These are phyloP conservation scores for Anthopleura xanthogrammica DNA, from an alignment of 92 coral and sea anemone species.

Conservation along the genomic window DNA sequence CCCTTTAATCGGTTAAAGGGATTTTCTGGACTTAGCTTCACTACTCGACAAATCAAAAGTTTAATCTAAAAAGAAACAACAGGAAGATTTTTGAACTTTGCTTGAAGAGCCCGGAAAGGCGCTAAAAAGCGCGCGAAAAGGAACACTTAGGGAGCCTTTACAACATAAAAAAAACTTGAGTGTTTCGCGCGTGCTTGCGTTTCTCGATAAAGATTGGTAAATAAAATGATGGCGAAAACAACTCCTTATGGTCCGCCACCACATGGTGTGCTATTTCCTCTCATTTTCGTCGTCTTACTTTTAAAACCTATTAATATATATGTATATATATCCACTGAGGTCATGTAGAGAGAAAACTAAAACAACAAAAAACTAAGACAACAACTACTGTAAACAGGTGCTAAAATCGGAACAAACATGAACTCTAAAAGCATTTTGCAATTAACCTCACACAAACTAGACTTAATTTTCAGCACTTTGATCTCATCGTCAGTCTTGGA, in stretches of 20 bases:
- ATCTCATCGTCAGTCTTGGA: not conserved
- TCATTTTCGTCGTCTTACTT: not conserved
- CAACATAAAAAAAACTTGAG: not conserved
- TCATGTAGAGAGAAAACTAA: not conserved
- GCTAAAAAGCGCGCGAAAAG: not conserved
- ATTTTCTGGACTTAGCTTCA: not conserved
- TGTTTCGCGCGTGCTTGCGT: not conserved
- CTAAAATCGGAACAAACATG: constrained; percentile 5
- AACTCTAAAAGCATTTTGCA: constrained; percentile 5
- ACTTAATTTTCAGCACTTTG: not conserved
- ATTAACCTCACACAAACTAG: not conserved
- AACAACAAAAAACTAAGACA: not conserved
- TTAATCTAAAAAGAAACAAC: not conserved
- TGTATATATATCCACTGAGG: not conserved
- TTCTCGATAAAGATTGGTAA: not conserved
- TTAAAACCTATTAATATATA: not conserved
- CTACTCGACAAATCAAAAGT: not conserved
- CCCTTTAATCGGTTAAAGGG: constrained; percentile 1
- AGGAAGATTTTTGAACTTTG: not conserved
- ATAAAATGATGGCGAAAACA: not conserved
- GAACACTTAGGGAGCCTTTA: not conserved
- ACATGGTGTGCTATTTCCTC: not conserved
- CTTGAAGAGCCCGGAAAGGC: not conserved
- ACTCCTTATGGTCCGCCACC: not conserved
- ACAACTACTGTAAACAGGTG: not conserved